Conservation (phyloP, 2,888 invertebrate genomes). For the Ischnura elegans region DNA sequence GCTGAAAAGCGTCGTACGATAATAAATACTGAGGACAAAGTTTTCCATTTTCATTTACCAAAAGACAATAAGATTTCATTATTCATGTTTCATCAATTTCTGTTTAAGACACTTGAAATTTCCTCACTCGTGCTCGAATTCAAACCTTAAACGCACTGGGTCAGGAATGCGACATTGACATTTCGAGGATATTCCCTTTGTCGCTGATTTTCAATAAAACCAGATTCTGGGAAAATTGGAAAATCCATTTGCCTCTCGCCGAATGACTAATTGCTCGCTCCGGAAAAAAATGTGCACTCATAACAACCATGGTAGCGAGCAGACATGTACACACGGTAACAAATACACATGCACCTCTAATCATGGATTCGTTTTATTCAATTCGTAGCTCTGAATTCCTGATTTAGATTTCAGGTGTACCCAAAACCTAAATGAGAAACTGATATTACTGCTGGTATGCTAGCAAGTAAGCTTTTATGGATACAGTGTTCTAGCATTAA, state of each 20-base stretch:
- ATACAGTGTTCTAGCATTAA: too few relatives aligned
- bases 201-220: not conserved
- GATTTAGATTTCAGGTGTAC: not conserved
- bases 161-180: not conserved
- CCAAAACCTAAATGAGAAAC: not conserved
- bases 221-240: not conserved
- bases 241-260: not conserved
- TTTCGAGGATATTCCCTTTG: conserved; percentile 1
- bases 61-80: too few relatives aligned
- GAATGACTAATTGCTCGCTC: not conserved
- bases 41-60: too few relatives aligned
- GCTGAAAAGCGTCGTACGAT: too few relatives aligned
- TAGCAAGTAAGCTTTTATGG: too few relatives aligned
- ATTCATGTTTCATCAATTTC: not conserved
- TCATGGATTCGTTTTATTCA: not conserved
- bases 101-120: not conserved
- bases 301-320: not conserved
- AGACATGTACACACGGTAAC: too few relatives aligned
- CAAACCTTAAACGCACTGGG: not conserved
- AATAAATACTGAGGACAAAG: too few relatives aligned
- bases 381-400: not conserved
- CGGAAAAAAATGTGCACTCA: not conserved
- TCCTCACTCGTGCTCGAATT: not conserved
- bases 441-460: not conserved
- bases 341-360: too few relatives aligned